Evolutionary conservation across 2,888 invertebrate genomes (phyloP).

Genomic region (Eristalinus sepulchralis): DNA sequence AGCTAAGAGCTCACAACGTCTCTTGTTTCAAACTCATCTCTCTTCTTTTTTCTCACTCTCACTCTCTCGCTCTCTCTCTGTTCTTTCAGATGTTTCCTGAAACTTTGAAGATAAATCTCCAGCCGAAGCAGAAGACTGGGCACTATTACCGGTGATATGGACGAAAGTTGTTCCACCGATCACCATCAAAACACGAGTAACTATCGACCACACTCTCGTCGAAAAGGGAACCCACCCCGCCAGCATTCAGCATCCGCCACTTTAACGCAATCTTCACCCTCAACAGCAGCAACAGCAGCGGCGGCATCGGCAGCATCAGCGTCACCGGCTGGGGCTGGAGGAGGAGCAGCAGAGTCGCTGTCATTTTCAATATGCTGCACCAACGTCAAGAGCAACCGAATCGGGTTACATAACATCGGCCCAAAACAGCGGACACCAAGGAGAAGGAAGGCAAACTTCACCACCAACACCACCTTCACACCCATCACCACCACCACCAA

Average conservation of each 20-base stretch:
- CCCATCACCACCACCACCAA: background rate
- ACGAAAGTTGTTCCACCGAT: conserved; percentile 72
- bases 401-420: conserved; percentile 49
- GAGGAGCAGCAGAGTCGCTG: conserved; percentile 16
- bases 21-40: background rate
- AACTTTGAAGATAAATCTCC: conserved; percentile 72
- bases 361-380: conserved; percentile 52
- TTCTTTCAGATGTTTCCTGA: conserved; percentile 73
- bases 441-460: conserved; percentile 25
- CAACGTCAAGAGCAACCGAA: conserved; percentile 3
- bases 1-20: background rate
- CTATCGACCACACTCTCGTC: conserved; percentile 65
- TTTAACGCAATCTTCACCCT: conserved; percentile 43
- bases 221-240: conserved; percentile 47
- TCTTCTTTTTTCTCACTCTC: background rate
- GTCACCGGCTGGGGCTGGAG: background rate
- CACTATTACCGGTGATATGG: conserved; percentile 73
- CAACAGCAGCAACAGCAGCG: conserved; percentile 39
- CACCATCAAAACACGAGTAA: conserved; percentile 67
- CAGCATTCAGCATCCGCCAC: conserved; percentile 49
- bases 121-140: conserved; percentile 65
- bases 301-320: background rate
- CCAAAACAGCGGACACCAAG: conserved; percentile 32
- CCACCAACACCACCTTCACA: background rate
- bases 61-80: conserved; percentile 31